A percentile compares a stretch with the other conserved stretches of the same genome.
phyloP scores from a whole-genome alignment of 1,140 invertebrate species.

The Trichomalopsis sarcophagae region DNA sequence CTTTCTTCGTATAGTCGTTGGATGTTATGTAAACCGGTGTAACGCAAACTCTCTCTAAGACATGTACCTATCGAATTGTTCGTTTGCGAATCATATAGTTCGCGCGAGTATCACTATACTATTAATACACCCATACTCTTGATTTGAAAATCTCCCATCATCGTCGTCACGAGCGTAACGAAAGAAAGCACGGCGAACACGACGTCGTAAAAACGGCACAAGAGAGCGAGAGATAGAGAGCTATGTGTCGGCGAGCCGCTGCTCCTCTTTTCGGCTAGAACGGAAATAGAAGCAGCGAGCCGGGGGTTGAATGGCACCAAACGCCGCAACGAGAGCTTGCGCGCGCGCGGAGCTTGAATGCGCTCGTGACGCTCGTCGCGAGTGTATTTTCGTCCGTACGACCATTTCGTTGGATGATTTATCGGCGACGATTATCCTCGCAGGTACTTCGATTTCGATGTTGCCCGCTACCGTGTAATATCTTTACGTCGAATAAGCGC shows the following conservation, averaged over 20 bases:
- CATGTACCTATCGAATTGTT: no score
- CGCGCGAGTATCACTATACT: no score
- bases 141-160: no score
- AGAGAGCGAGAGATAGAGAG: not conserved
- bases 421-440: not conserved
- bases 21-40: no score
- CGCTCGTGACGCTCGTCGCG: not conserved
- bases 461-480: no score
- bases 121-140: no score
- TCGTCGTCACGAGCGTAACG: not conserved
- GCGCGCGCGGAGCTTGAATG: not conserved
- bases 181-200: not conserved
- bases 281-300: constrained; percentile 38
- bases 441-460: not conserved
- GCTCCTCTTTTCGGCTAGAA: constrained; percentile 35
- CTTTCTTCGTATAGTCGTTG: no score
- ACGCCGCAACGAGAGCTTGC: constrained; percentile 2
- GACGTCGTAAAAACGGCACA: not conserved
- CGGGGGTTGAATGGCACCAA: not conserved
- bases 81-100: no score
- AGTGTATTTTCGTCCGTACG: not conserved
- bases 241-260: constrained; percentile 13
- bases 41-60: no score
- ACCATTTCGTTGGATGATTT: not conserved
- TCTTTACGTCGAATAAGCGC: no score